A percentile compares a stretch with the other conserved stretches of the same genome.
These are phyloP conservation scores for Onychostoma macrolepis DNA, from an alignment of 2,113 vertebrate genomes.

Conservation along the genomic window DNA sequence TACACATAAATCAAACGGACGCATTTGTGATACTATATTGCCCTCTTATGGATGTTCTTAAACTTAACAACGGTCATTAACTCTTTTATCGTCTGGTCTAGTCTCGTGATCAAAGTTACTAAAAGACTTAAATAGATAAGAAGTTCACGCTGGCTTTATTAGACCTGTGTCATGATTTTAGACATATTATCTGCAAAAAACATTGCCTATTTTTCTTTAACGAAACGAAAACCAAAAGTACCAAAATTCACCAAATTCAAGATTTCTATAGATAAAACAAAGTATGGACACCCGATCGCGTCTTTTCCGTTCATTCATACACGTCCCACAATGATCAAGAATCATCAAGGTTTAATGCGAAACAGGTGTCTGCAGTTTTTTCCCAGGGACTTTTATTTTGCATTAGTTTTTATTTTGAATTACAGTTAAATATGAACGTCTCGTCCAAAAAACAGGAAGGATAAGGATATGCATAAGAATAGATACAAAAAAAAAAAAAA, in stretches of 20 bases:
- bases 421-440: not conserved
- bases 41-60: slow-evolving; percentile 57
- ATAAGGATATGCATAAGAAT: not conserved
- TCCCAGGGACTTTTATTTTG: not conserved
- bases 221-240: not conserved
- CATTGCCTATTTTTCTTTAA: not conserved
- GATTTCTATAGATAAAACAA: not conserved
- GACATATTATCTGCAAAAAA: not conserved
- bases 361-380: not conserved
- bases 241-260: not conserved
- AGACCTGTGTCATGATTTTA: not conserved
- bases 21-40: slow-evolving; percentile 59
- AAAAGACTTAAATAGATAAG: not conserved
- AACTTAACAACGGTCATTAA: not conserved
- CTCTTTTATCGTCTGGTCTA: not conserved
- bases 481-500: too few species aligned
- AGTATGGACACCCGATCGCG: not conserved
- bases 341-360: not conserved
- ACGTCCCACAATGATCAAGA: not conserved
- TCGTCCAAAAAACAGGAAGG: not conserved
- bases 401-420: not conserved
- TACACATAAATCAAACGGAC: not conserved
- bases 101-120: not conserved
- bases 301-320: not conserved
- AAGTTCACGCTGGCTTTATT: not conserved